Evolutionary conservation across 2,888 invertebrate genomes (phyloP), one percentile per base, ranked within the genome.

Genomic region (Eupithecia centaureata): DNA sequence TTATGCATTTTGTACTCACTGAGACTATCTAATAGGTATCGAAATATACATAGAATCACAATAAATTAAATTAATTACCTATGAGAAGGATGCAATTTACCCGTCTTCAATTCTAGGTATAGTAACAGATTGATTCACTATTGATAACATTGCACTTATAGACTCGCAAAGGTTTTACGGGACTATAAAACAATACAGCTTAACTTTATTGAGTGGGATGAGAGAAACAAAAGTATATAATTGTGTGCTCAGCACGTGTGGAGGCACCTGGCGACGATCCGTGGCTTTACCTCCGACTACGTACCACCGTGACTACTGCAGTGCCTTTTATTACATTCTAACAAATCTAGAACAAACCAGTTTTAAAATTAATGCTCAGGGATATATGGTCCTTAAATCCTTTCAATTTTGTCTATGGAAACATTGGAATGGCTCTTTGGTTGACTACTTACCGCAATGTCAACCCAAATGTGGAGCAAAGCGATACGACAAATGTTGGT

Each of bases 221-320:
- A 58, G 32, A 65, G 60, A 70, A 67, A 64, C 33, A 64, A 65
- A 64, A 67, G 59, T 61, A 62, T 52, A 54, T 70, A 67, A 67
- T 79, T 80, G 79, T 78, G 74, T 71, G 70, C 76, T 62, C 86
- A 84, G 88, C 87, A 86, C 88, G 88, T 84, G 86, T 79, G 67
- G 58, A 65, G 71, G 80, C 89, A 88, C 86, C 88, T 88, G 89
- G 86, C 77, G 69, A 83, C 83, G 77, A 89, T 87, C 86, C 82
- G 87, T 76, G 75, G 87, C 63, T 76, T 76, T 78, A 80, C 81
- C 79, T 77, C 83, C 79, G 69, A 75, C 77, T 71, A 74, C 65
- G 74, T 76, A 27, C 56, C 28, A 63, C 57, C 61, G 63, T 70
- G 69, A 69, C 51, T 56, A 22, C 38, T 57, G 47, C 47, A 57